A percentile compares a stretch with the other conserved stretches of the same genome.
Conservation (phyloP, 2,888 invertebrate species). For the Smittia sp. region DNA sequence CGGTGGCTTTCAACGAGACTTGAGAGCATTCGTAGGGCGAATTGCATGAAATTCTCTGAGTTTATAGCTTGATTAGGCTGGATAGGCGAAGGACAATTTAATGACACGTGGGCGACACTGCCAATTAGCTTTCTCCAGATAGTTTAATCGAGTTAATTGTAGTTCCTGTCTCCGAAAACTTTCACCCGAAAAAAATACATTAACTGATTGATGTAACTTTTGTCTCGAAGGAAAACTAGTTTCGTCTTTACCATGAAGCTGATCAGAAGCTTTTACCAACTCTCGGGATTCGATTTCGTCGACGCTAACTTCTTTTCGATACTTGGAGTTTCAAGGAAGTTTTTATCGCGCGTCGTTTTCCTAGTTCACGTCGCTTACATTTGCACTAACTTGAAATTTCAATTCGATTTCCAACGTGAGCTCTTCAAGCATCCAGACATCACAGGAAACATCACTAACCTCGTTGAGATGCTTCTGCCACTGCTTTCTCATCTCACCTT, state of each 20-base stretch:
- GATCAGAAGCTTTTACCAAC: not conserved
- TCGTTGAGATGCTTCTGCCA: not conserved
- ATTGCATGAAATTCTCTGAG: not conserved
- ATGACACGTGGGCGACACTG: not conserved
- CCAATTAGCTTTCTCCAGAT: not conserved
- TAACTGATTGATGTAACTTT: slow-evolving; percentile 19
- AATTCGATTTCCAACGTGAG: not conserved
- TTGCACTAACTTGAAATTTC: not conserved
- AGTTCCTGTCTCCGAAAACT: not conserved
- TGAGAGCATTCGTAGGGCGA: not conserved
- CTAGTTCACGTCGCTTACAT: not conserved
- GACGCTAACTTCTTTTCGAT: not conserved
- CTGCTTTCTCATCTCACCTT: not conserved
- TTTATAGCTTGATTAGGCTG: no score
- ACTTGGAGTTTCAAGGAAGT: not conserved
- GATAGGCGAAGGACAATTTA: not conserved
- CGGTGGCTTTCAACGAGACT: not conserved
- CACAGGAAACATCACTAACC: no score
- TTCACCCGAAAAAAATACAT: not conserved
- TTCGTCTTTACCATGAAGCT: not conserved
- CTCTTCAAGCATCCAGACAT: not conserved
- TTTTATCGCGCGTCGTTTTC: not conserved
- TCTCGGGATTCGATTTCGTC: not conserved
- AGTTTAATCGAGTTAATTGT: not conserved
- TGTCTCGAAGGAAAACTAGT: not conserved